Evolutionary conservation across 1,140 invertebrate genomes (phyloP), one percentile per base, ranked within the genome.

Genomic region (Caenorhabditis brenneri): DNA sequence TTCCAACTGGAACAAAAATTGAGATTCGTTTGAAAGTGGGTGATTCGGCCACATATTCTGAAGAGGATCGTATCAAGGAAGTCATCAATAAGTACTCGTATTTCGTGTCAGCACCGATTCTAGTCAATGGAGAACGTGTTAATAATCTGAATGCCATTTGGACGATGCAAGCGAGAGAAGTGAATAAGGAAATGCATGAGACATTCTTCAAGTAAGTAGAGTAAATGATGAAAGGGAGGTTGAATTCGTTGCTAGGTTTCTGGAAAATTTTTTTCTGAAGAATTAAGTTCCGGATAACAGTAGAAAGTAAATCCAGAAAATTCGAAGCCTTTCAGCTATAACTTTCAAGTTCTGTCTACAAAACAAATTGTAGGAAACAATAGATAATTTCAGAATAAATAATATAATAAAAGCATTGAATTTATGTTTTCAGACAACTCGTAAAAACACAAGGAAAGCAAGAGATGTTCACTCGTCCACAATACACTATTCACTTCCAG

Each of bases 61-160:
- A 97, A 91, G 95, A 97, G 86, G 93, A 94, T 12, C 93, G 93
- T 24, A 94, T 98, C 49, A 94, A 60, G 22, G 79, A 81, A 10
- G 94, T 98, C 48, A 95, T 98, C 51, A 94, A 96, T 88, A 98
- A 97, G 90, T 98, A 98, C 92, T 98, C 96, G 90, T 98, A 97
- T 91, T 98, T 98, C 91, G 95, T 98, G 60, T 95, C 95, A 7
- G 95, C 94, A 89, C 95, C 96, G 0, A 96, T 99, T 88, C 94
- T 93, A 88, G 91, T 98, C 2, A 98, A 98, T 93, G 95, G 95
- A 46, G 94, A 95, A 88, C 94, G 94, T 91, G 93, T 94, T 0
- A 97, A 97, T 91, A 94, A 94, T 42, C 94, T 96, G 60, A 91
- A 97, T 93, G 96, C 97, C 0, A 89, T 99, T 10, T 99, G 97